Evolutionary conservation across 2,797 vertebrate species (phyloP).

Genomic region (Philypnodon macrostomus): DNA sequence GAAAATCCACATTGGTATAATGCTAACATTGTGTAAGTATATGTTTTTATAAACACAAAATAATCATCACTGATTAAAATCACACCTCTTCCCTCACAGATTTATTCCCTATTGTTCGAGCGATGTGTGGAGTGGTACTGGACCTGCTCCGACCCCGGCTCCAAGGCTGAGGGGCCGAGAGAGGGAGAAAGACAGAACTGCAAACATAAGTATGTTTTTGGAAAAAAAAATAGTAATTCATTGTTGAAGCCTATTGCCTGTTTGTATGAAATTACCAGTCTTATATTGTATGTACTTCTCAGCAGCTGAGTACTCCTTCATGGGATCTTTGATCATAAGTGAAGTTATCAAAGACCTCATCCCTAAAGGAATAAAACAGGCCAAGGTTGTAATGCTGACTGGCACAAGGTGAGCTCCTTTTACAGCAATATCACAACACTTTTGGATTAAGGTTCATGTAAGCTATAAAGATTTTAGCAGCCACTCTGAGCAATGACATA

Average conservation of each 20-base stretch:
- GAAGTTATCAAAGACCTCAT: slow-evolving; percentile 85
- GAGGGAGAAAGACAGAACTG: slow-evolving; percentile 67
- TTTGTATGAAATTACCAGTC: too few relatives aligned
- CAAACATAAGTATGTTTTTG: slow-evolving; percentile 61
- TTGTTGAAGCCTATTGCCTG: too few relatives aligned
- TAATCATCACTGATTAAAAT: neutral
- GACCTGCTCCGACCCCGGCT: slow-evolving; percentile 60
- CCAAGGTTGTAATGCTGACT: slow-evolving; percentile 82
- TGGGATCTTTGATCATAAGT: slow-evolving; percentile 84
- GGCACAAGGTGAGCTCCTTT: slow-evolving; percentile 77
- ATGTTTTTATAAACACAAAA: neutral
- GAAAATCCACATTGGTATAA: slow-evolving; percentile 86
- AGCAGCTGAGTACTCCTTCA: slow-evolving; percentile 77
- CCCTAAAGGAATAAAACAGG: slow-evolving; percentile 81
- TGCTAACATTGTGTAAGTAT: slow-evolving; percentile 82
- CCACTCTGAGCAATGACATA: slow-evolving; percentile 59
- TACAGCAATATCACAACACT: slow-evolving; percentile 26
- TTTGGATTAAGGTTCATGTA: slow-evolving; percentile 58
- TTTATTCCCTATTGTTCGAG: slow-evolving; percentile 87
- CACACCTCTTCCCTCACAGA: slow-evolving; percentile 53
- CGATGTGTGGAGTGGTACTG: slow-evolving; percentile 84
- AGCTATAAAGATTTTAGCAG: slow-evolving; percentile 56
- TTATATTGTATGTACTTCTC: slow-evolving; percentile 13
- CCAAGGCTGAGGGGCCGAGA: slow-evolving; percentile 58
- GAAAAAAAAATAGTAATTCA: too few relatives aligned